Conservation (phyloP, 2,888 invertebrate species). For the Clistopyga incitator region DNA sequence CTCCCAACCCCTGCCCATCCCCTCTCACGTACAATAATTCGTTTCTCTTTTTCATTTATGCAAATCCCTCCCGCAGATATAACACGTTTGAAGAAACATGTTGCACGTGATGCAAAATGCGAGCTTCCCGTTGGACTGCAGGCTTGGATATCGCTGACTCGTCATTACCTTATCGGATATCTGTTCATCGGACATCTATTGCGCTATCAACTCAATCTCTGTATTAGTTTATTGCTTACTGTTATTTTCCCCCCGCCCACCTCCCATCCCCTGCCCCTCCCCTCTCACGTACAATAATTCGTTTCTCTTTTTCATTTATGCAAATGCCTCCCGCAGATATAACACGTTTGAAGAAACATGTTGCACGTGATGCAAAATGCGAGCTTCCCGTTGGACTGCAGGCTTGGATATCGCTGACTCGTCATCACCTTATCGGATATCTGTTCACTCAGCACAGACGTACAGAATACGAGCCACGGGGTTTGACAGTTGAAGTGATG, state of each 20-base stretch:
- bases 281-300: no score
- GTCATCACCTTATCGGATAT: conserved; percentile 31
- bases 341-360: not conserved
- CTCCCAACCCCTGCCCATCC: no score
- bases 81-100: not conserved
- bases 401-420: not conserved
- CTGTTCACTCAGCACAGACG: conserved; percentile 2
- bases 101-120: not conserved
- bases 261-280: not conserved
- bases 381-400: not conserved
- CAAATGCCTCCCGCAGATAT: conserved; percentile 9
- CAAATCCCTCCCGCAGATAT: conserved; percentile 9
- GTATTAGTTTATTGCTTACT: conserved; percentile 48
- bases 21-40: no score
- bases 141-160: not conserved
- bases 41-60: conserved; percentile 25
- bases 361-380: not conserved
- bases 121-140: not conserved
- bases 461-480: not conserved
- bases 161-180: conserved; percentile 29
- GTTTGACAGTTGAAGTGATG: conserved; percentile 34
- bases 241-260: conserved; percentile 4
- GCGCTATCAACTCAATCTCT: conserved; percentile 52
- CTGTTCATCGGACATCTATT: no score
- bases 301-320: conserved; percentile 25